phyloP scores from a whole-genome alignment of 2,113 vertebrate genomes.

The Helogale parvula region DNA sequence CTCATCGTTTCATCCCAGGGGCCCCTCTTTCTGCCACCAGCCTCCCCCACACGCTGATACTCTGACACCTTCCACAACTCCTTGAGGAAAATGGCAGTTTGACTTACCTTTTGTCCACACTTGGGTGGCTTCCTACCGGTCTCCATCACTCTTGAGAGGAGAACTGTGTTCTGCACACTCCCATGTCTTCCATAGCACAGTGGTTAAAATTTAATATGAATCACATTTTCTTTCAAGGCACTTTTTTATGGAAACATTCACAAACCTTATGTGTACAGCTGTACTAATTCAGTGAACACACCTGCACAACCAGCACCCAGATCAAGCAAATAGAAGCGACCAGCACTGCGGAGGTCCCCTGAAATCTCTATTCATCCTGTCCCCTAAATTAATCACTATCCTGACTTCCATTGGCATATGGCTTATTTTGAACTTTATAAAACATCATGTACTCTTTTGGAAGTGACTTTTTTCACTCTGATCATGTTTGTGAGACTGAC shows the following conservation, averaged over 20 bases:
- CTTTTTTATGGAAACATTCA: background rate
- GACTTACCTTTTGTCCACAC: background rate
- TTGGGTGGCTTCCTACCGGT: background rate
- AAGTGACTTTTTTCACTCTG: background rate
- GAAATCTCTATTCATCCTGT: background rate
- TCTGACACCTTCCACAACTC: background rate
- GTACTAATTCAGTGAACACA: background rate
- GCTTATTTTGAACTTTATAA: background rate
- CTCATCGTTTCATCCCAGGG: background rate
- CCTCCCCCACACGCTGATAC: background rate
- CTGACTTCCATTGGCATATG: background rate
- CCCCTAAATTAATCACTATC: background rate
- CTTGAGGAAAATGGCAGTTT: background rate
- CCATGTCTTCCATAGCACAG: background rate
- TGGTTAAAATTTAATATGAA: background rate
- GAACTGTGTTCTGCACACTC: background rate
- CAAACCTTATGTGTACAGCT: background rate
- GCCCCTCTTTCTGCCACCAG: background rate
- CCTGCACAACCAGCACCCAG: background rate
- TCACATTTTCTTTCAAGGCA: background rate
- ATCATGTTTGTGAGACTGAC: background rate
- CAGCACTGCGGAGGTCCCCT: background rate
- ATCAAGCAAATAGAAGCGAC: background rate
- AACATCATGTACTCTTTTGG: background rate
- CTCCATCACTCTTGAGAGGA: background rate